phyloP scores from a whole-genome alignment of 2,797 vertebrate genomes.

The Lindbergichthys nudifrons region DNA sequence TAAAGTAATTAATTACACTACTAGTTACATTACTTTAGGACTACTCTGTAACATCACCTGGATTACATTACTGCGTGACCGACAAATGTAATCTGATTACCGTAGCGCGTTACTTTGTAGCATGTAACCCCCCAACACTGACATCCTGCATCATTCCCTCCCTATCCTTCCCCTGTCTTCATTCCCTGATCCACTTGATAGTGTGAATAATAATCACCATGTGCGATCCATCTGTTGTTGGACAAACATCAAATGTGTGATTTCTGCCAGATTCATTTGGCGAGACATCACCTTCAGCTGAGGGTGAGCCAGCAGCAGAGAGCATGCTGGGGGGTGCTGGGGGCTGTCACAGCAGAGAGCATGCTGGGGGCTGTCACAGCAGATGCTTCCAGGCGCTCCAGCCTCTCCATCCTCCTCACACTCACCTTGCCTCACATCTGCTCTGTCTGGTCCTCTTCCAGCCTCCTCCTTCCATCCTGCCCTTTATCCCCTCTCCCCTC shows the following conservation, averaged over 20 bases:
- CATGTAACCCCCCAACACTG: too few relatives aligned
- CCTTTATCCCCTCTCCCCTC: conserved; percentile 49
- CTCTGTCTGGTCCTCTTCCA: conserved; percentile 70
- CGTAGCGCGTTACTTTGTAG: too few relatives aligned
- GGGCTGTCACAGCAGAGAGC: conserved; percentile 63
- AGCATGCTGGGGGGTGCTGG: conserved; percentile 39
- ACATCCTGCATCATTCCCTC: conserved; percentile 16
- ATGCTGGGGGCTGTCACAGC: conserved; percentile 54
- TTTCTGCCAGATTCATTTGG: conserved; percentile 72
- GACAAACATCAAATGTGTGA: conserved; percentile 69
- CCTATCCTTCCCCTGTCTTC: neutral
- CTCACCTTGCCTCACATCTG: conserved; percentile 72
- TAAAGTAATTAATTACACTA: too few relatives aligned
- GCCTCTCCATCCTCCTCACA: conserved; percentile 34
- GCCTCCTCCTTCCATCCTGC: conserved; percentile 45
- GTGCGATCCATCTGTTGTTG: conserved; percentile 77
- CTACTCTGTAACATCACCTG: too few relatives aligned
- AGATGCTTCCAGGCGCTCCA: conserved; percentile 58
- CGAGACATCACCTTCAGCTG: conserved; percentile 62
- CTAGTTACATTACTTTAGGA: too few relatives aligned
- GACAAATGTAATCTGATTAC: too few relatives aligned
- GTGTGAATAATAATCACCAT: conserved; percentile 63
- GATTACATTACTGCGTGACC: too few relatives aligned
- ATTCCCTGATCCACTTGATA: conserved; percentile 30
- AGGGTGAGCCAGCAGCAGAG: conserved; percentile 50